Base-by-base conservation (phyloP, 2,888 invertebrate species). In the Dioctria linearis region DNA sequence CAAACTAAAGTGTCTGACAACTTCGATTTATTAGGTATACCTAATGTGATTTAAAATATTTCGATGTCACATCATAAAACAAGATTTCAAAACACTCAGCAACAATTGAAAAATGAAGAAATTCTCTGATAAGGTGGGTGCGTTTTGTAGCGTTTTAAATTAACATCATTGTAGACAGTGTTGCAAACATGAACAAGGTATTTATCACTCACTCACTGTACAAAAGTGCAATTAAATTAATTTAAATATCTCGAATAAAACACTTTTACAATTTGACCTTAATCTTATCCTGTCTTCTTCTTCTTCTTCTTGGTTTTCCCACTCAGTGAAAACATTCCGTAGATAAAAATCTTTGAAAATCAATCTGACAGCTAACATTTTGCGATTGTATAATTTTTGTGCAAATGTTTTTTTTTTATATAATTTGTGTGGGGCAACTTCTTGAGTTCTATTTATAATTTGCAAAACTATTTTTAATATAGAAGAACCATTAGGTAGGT, bases 101-200 rank as follows among this genome's bases (percentile, higher is more conserved):
- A 46, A 46, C 5, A 46, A 46, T 46, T 46, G 5, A 46, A 46
- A 46, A 46, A 71, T 71, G 71, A 49, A 71, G 46, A 71, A 71
- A 39, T 71, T 71, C 71, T 71, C 71, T 9, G 71, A 71, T 51
- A 71, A 71, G 71, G 71, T 71, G 37, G 71, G 71, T 71, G 39
- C 11, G 39, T 51, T 71, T 46, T 67, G 25, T 46, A 3, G 65
- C 65, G 65, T 65, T 65, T 40, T n/a, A 42, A 65, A 65, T 9
- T 65, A n/a, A 42, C 6, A 42, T 65, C 65, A 37, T n/a, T 42
- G 25, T n/a, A 5, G 3, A 8, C 42, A 65, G 42, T 13, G 40
- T 42, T 65, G 40, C 11, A 65, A 40, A 37, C 25, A 25, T 65
- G 65, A 42, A 40, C 65, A 5, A 63, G 37, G 25, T 25, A 25